Conservation (phyloP, 1,140 invertebrate species). For the Calephelis nemesis region DNA sequence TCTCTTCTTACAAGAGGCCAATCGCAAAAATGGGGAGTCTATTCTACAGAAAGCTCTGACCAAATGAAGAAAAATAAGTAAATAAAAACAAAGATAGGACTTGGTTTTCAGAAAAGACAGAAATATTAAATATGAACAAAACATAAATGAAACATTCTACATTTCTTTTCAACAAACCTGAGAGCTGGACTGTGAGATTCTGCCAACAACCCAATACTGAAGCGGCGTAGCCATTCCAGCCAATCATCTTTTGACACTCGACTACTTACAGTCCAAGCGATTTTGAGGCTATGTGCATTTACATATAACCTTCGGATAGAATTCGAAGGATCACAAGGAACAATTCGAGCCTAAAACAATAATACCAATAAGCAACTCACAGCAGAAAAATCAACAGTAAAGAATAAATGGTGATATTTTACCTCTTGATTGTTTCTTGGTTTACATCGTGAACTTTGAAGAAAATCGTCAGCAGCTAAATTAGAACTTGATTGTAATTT, state of each 20-base stretch:
- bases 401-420: conserved; percentile 1
- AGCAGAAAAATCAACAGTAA: conserved; percentile 10
- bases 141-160: background rate
- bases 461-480: conserved; percentile 84
- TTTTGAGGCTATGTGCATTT: conserved; percentile 89
- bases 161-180: conserved; percentile 55
- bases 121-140: background rate
- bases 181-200: conserved; percentile 97
- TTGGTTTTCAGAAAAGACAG: no score
- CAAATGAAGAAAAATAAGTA: no score
- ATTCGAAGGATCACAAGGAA: conserved; percentile 81
- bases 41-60: no score
- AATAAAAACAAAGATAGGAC: no score
- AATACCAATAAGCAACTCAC: conserved; percentile 5
- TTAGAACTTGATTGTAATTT: conserved; percentile 86
- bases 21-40: no score
- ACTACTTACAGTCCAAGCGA: conserved; percentile 93
- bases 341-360: conserved; percentile 72
- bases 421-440: conserved; percentile 77
- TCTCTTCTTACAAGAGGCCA: no score
- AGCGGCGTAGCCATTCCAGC: conserved; percentile 96
- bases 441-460: conserved; percentile 73
- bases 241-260: conserved; percentile 98
- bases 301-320: conserved; percentile 90
- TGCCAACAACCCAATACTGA: conserved; percentile 96